Percentiles rank a stretch among this genome's conserved stretches.
Evolutionary conservation across 2,888 invertebrate species (phyloP).

Genomic region (Aplocera efformata): DNA sequence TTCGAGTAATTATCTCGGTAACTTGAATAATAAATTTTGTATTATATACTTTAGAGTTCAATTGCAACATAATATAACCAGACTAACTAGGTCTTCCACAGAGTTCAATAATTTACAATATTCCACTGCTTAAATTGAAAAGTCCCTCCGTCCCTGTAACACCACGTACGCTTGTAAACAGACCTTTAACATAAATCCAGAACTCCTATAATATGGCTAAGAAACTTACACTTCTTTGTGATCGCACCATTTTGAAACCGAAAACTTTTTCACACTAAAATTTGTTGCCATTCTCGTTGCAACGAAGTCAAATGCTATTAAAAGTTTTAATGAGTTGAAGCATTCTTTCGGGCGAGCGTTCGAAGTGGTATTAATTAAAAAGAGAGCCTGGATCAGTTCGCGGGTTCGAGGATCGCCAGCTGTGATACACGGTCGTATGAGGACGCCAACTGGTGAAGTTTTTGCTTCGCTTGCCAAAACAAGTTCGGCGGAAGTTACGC

Average conservation of each 20-base stretch:
- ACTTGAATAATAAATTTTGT: no score
- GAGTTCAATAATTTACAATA: no score
- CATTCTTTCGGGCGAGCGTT: conserved; percentile 74
- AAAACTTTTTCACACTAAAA: conserved; percentile 61
- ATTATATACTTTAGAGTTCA: no score
- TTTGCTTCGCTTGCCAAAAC: conserved; percentile 40
- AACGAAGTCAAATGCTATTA: conserved; percentile 74
- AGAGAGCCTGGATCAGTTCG: conserved; percentile 64
- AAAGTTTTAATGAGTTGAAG: conserved; percentile 78
- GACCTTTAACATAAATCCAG: conserved; percentile 16
- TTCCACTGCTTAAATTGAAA: neutral
- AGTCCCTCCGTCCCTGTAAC: neutral
- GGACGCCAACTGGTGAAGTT: conserved; percentile 30
- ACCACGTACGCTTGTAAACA: conserved; percentile 1
- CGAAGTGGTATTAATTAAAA: conserved; percentile 80
- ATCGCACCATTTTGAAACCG: conserved; percentile 39
- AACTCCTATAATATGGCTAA: conserved; percentile 25
- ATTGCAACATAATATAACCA: no score
- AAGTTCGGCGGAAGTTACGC: conserved; percentile 37
- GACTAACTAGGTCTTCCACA: no score
- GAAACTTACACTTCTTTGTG: conserved; percentile 38
- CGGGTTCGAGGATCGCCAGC: conserved; percentile 43
- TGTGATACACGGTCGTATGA: conserved; percentile 34
- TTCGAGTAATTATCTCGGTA: no score
- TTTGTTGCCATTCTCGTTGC: conserved; percentile 61